Percentiles rank a stretch among this genome's conserved stretches.
phyloP scores from a whole-genome alignment of 2,888 invertebrate species.

The Leptura quadrifasciata region DNA sequence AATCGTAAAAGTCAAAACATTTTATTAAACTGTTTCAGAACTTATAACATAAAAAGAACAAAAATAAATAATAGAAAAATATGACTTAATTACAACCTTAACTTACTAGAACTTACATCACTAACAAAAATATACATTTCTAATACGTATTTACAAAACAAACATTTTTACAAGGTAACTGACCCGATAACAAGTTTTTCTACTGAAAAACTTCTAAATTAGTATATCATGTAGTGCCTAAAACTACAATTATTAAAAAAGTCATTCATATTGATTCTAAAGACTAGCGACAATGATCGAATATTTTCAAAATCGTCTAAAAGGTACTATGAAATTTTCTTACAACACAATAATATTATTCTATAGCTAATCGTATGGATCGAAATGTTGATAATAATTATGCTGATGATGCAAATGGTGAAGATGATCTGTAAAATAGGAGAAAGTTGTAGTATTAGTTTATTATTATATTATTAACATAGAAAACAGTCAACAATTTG shows the following conservation, averaged over 20 bases:
- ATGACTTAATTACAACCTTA: conserved; percentile 2
- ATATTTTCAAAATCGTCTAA: not conserved
- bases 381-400: conserved; percentile 52
- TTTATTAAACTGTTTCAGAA: conserved; percentile 4
- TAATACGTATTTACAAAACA: conserved; percentile 21
- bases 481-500: not conserved
- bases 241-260: not conserved
- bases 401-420: conserved; percentile 36
- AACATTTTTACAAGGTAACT: conserved; percentile 26
- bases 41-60: conserved; percentile 11
- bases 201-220: not conserved
- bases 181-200: not conserved
- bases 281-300: conserved; percentile 12
- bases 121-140: conserved; percentile 8
- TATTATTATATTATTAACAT: too few relatives aligned
- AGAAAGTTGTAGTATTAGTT: not conserved
- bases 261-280: not conserved
- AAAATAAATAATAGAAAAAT: conserved; percentile 33
- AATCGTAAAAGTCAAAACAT: not conserved
- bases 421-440: conserved; percentile 20
- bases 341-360: not conserved
- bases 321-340: not conserved
- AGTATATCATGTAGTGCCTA: not conserved
- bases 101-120: not conserved
- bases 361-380: conserved; percentile 46